Conservation (phyloP, 2,888 invertebrate species). For the Alitta virens region DNA sequence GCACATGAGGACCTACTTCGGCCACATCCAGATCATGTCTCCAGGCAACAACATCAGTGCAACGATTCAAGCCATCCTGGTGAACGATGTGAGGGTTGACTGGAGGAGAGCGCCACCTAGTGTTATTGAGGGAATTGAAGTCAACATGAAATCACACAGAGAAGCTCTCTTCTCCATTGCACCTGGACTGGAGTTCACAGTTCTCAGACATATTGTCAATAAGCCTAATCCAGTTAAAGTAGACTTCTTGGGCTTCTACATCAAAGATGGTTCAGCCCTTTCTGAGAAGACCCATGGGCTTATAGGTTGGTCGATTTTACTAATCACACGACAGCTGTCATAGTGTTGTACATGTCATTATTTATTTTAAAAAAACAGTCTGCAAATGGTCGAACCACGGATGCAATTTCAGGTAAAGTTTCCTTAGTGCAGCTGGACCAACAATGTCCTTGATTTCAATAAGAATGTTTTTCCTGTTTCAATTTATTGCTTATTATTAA, state of each 20-base stretch:
- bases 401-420: too few species aligned
- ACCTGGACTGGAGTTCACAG: constrained; percentile 6
- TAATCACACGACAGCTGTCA: too few species aligned
- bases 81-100: constrained; percentile 3
- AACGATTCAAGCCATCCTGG: background rate
- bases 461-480: too few species aligned
- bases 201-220: constrained; percentile 23
- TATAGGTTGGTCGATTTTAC: constrained; percentile 28
- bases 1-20: constrained; percentile 13
- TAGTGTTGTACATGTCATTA: too few species aligned
- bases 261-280: constrained; percentile 19
- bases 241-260: constrained; percentile 28
- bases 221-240: constrained; percentile 12
- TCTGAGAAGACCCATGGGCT: constrained; percentile 24
- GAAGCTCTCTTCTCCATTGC: constrained; percentile 2
- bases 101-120: constrained; percentile 1
- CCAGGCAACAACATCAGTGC: background rate
- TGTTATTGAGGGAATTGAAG: background rate
- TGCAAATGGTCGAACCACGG: too few species aligned
- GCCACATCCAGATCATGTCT: constrained; percentile 4
- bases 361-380: too few species aligned
- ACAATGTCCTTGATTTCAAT: too few species aligned
- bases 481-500: too few species aligned
- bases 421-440: too few species aligned
- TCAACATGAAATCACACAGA: background rate